Evolutionary conservation across 2,797 vertebrate genomes (phyloP).

Genomic region (Myotis daubentonii): DNA sequence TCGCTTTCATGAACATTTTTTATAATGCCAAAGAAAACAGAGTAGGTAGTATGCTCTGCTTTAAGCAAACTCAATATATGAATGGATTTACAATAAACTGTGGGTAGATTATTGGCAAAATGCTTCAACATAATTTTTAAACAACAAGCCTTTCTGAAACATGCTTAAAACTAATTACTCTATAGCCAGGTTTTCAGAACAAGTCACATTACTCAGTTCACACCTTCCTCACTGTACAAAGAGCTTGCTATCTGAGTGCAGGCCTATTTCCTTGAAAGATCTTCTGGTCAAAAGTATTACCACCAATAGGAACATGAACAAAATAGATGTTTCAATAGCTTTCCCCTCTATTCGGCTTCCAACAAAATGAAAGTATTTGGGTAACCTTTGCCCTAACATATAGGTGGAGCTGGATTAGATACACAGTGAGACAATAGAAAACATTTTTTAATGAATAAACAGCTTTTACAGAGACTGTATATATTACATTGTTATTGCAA

Average conservation of each 20-base stretch:
- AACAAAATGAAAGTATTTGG: background rate
- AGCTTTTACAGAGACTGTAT: conserved; percentile 80
- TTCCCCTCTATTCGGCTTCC: background rate
- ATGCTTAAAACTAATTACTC: background rate
- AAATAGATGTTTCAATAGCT: background rate
- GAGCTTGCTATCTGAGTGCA: background rate
- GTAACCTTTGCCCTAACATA: conserved; percentile 15
- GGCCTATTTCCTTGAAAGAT: background rate
- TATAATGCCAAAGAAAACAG: conserved; percentile 48
- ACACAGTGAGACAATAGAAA: conserved; percentile 76
- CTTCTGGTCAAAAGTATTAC: background rate
- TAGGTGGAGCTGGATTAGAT: conserved; percentile 64
- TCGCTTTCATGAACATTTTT: conserved; percentile 35
- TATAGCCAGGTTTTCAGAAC: conserved; percentile 33
- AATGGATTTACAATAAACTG: conserved; percentile 21
- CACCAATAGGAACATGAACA: conserved; percentile 40
- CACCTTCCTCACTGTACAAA: background rate
- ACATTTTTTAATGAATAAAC: conserved; percentile 84
- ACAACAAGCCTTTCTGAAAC: background rate
- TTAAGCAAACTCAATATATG: background rate
- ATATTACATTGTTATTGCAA: conserved; percentile 82
- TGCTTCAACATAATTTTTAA: background rate
- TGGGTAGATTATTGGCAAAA: conserved; percentile 21
- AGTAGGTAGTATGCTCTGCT: background rate
- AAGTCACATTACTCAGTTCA: background rate